Conservation (phyloP, 2,113 vertebrate species). For the Solea solea region DNA sequence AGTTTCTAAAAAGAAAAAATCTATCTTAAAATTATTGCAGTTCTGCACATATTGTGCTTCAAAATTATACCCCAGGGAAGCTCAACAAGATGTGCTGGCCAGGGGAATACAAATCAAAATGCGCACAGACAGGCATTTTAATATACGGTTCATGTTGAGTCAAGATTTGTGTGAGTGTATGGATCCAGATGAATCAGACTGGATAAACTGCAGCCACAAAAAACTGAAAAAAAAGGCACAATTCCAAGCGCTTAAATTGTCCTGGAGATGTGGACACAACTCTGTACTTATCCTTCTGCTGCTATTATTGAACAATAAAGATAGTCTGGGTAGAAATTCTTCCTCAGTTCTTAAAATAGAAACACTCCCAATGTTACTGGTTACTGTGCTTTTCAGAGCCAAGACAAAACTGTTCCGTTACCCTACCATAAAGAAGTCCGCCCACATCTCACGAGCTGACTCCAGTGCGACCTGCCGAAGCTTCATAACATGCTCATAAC, state of each 20-base stretch:
- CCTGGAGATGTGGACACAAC: background rate
- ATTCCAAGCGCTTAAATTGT: conserved; percentile 22
- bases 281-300: conserved; percentile 31
- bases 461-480: conserved; percentile 89
- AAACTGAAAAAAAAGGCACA: conserved; percentile 18
- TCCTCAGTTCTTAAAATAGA: conserved; percentile 11
- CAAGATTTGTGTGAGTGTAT: conserved; percentile 13
- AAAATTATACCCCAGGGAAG: conserved; percentile 58
- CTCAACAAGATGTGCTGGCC: conserved; percentile 8
- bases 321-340: background rate
- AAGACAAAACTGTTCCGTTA: conserved; percentile 6
- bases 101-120: conserved; percentile 41
- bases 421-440: conserved; percentile 91
- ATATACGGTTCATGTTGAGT: background rate
- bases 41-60: conserved; percentile 17
- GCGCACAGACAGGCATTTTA: background rate
- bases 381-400: conserved; percentile 5
- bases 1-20: conserved; percentile 9
- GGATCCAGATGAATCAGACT: conserved; percentile 12
- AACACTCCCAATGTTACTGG: background rate
- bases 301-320: conserved; percentile 22
- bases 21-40: conserved; percentile 36
- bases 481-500: conserved; percentile 92
- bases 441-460: conserved; percentile 89
- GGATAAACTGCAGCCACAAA: conserved; percentile 21